These are phyloP conservation scores for Lithobates pipiens DNA, from an alignment of 2,797 vertebrate species.

Conservation along the genomic window DNA sequence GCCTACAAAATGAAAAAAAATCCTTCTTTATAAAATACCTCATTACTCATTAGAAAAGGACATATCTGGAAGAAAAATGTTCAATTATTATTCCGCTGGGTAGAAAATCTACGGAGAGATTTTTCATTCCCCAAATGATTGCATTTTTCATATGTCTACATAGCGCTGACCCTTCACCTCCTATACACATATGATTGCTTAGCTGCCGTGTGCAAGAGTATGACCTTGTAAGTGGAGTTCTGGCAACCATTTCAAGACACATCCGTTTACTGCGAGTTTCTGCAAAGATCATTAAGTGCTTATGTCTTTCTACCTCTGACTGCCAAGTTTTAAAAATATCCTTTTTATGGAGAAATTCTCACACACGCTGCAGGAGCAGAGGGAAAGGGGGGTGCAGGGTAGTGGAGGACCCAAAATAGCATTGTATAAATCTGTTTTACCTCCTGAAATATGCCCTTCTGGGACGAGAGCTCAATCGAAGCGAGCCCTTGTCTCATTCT, in stretches of 20 bases:
- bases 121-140: not conserved
- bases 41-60: constrained; percentile 23
- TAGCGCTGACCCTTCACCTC: constrained; percentile 10
- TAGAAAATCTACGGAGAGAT: not conserved
- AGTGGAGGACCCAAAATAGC: constrained; percentile 42
- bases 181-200: constrained; percentile 19
- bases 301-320: constrained; percentile 38
- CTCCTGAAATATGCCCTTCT: constrained; percentile 42
- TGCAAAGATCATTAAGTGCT: constrained; percentile 58
- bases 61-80: constrained; percentile 14
- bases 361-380: constrained; percentile 21
- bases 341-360: constrained; percentile 53
- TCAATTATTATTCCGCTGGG: constrained; percentile 1
- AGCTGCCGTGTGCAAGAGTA: not conserved
- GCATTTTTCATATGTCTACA: constrained; percentile 25
- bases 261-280: constrained; percentile 45
- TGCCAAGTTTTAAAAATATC: constrained; percentile 55
- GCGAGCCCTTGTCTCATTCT: not conserved
- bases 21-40: constrained; percentile 5
- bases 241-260: constrained; percentile 48
- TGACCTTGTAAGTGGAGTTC: constrained; percentile 50
- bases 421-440: constrained; percentile 37
- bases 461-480: not conserved
- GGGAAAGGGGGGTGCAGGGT: not conserved
- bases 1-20: not conserved